A percentile compares a stretch with the other conserved stretches of the same genome.
Evolutionary conservation across 64 coral and sea anemone genomes (phyloP).

Genomic region (Stichodactyla helianthus): DNA sequence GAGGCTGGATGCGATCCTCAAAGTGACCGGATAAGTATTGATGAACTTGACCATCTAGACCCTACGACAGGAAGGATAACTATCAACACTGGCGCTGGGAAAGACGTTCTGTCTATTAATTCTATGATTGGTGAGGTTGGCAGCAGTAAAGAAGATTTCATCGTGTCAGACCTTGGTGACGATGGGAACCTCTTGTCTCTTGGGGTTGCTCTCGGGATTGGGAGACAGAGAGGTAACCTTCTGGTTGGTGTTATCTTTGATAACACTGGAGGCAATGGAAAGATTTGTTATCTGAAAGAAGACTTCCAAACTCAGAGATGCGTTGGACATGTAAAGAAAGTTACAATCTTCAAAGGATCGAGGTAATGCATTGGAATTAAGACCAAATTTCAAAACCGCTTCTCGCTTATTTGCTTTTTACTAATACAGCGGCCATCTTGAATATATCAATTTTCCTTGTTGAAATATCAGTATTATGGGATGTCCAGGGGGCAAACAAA

Average conservation of each 20-base stretch:
- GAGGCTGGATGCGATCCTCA: conserved; percentile 28
- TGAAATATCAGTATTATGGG: too few relatives aligned
- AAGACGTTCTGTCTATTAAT: conserved; percentile 44
- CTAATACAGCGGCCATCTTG: too few relatives aligned
- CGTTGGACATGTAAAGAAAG: conserved; percentile 43
- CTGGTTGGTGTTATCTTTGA: conserved; percentile 48
- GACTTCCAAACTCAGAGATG: conserved; percentile 40
- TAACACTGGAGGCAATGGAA: conserved; percentile 36
- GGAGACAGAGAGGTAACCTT: conserved; percentile 23
- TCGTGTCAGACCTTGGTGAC: conserved; percentile 48
- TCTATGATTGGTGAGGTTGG: conserved; percentile 24
- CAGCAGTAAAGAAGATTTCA: conserved; percentile 23
- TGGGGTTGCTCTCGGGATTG: conserved; percentile 46
- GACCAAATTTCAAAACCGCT: neutral
- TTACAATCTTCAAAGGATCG: conserved; percentile 61
- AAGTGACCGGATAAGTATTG: conserved; percentile 56
- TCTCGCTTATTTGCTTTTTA: too few relatives aligned
- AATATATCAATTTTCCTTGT: too few relatives aligned
- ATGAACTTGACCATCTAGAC: conserved; percentile 48
- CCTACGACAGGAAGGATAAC: conserved; percentile 28
- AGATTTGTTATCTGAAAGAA: conserved; percentile 40
- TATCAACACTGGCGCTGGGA: conserved; percentile 56
- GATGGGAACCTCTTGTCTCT: conserved; percentile 56
- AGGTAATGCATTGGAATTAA: conserved; percentile 19
- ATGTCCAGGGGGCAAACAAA: too few relatives aligned